A percentile compares a stretch with the other conserved stretches of the same genome.
Evolutionary conservation across 2,797 vertebrate species (phyloP).

Genomic region (Phyllotis vaccarum): DNA sequence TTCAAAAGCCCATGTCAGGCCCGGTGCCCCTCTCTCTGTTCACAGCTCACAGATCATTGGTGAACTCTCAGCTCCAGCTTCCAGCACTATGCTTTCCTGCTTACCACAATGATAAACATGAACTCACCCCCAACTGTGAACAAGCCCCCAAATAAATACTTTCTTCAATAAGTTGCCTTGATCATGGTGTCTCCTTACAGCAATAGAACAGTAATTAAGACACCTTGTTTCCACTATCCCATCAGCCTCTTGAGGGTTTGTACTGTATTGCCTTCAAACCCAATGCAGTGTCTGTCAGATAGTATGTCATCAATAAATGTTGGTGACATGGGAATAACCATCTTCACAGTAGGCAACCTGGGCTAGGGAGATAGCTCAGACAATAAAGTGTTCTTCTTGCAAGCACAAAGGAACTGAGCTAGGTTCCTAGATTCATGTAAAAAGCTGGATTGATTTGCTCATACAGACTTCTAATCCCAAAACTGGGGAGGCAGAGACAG

Average conservation of each 20-base stretch:
- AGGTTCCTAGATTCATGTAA: too few species aligned
- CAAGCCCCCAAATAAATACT: background rate
- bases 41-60: background rate
- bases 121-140: background rate
- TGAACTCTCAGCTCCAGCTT: background rate
- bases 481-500: background rate
- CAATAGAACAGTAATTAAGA: background rate
- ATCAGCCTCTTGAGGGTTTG: background rate
- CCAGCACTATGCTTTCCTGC: too few species aligned
- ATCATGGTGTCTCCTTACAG: background rate
- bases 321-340: background rate
- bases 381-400: background rate
- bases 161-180: background rate
- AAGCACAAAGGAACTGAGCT: background rate
- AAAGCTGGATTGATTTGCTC: background rate
- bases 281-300: background rate
- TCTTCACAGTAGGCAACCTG: constrained; percentile 8
- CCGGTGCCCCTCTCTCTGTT: background rate
- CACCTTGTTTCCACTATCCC: background rate
- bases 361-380: background rate
- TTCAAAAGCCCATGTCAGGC: background rate
- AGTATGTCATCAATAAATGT: background rate
- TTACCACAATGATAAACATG: too few species aligned
- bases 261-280: too few species aligned
- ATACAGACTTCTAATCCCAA: background rate